Base-by-base conservation (phyloP, 2,888 invertebrate genomes). In the Machimus atricapillus region DNA sequence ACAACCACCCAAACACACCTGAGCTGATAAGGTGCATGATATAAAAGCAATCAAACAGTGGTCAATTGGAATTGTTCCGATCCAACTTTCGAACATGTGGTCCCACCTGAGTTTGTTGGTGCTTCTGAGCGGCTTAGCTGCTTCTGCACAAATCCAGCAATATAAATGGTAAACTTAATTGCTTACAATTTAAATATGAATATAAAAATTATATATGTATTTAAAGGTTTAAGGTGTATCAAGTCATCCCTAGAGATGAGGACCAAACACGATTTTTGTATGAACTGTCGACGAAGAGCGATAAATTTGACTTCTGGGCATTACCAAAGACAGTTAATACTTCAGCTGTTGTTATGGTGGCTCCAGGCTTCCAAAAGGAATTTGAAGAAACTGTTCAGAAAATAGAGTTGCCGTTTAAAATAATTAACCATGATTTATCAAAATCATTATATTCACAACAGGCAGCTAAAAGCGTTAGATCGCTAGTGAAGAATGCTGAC, bases 81-180 rank as follows among this genome's bases (percentile, higher is more conserved):
- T 12, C 12, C 66, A 9, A 27, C 19, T 31, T 23, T 58, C 34
- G 7, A 56, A 8, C 82, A 83, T 83, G 82, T 58, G 82, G 66
- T 58, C 31, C 66, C 66, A 37, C 34, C 6, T 83, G n/a, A 8
- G 66, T 40, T 56, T 83, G 4, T 12, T 27, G 12, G 23, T 66
- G 23, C 66, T 83, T 34, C 37, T 83, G 40, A 19, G 58, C 23
- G 82, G 82, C 19, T 83, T 66, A 14, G 27, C 82, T 37, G 19
- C 37, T n/a, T 37, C 27, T 23, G 58, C 66, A 27, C 16, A 85
- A 31, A 43, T 74, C 19, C 46, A 46, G 16, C 74, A 88, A 31
- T 87, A 88, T 31, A 85, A 88, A 81, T 81, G 85, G 88, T 88
- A 85, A 77, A 58, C 31, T 76, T 74, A 19, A 14, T 46, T 5